Percentiles rank a stretch among this genome's conserved stretches.
Conservation (phyloP, 2,888 invertebrate species). For the Aricia artaxerxes region DNA sequence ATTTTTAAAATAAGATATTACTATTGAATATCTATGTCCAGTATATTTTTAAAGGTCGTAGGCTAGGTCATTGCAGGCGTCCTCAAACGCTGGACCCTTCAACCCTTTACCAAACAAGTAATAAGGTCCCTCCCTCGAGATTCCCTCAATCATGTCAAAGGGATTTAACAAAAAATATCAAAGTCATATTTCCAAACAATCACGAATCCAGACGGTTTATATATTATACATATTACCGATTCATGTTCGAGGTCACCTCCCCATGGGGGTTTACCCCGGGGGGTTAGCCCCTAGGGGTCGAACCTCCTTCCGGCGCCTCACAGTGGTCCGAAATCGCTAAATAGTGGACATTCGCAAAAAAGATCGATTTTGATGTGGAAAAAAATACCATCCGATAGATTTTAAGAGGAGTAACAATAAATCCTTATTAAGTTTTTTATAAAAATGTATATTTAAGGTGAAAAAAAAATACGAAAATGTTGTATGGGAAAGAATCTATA, state of each 20-base stretch:
- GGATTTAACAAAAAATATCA: constrained; percentile 3
- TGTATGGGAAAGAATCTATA: too few relatives aligned
- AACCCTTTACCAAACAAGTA: neutral
- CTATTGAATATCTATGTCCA: neutral
- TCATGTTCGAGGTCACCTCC: neutral
- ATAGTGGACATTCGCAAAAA: too few relatives aligned
- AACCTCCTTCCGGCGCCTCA: constrained; percentile 2
- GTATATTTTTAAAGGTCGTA: neutral
- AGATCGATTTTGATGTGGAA: too few relatives aligned
- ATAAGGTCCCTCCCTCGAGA: constrained; percentile 13
- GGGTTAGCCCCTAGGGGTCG: neutral
- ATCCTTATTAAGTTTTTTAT: too few relatives aligned
- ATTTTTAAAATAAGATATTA: neutral
- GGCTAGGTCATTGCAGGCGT: neutral
- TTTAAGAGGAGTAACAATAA: too few relatives aligned
- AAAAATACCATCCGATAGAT: too few relatives aligned
- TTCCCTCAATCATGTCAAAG: neutral
- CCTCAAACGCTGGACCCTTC: neutral
- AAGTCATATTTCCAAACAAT: constrained; percentile 20
- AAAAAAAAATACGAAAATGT: too few relatives aligned
- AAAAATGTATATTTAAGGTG: too few relatives aligned
- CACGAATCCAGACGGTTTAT: constrained; percentile 5
- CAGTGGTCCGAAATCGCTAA: too few relatives aligned
- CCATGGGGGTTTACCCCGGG: neutral
- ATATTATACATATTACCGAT: constrained; percentile 16